Evolutionary conservation across 2,888 invertebrate genomes (phyloP), one percentile per base, ranked within the genome.

Genomic region (Dolichomitus sp.): DNA sequence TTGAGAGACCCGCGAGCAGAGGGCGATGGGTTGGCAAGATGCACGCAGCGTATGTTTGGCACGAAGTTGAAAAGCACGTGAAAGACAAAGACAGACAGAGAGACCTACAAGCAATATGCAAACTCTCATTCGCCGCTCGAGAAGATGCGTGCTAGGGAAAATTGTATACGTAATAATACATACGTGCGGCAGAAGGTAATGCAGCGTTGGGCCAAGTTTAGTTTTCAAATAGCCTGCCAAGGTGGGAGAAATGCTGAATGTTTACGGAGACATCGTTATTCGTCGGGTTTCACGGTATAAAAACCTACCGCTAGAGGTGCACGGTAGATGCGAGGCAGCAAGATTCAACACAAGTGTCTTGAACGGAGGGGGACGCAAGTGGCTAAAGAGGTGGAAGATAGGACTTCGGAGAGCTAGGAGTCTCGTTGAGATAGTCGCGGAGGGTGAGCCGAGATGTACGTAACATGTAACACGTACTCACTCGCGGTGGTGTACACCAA

Each of bases 321-420:
- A 27, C 33, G 37, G n/a, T 52, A 61, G 19, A 61, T 61, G 12
- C 17, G 17, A 37, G 17, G 23, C n/a, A 23, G 27, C 7, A 70
- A 30, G 42, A 70, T 70, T 6, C 42, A 70, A 42, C 70, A 57
- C 70, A 87, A 88, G 87, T 87, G 83, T 80, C 79, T 76, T 73
- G 50, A 63, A 61, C 54, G 83, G 76, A 37, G 30, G 42, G n/a
- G 42, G 80, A 54, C 19, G 75, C 70, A 68, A 50, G 23, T 69
- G 73, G 83, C 82, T 86, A 85, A 81, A 81, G 85, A 78, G 86
- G 83, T 85, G 81, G 78, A 76, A 82, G 68, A 78, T 63, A 74
- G 68, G 69, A 50, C 59, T 45, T 14, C 45, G 33, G 45, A 14
- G 7, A 33, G 48, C 27, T 9, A 54, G 11, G 27, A 45, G 54